A percentile compares a stretch with the other conserved stretches of the same genome.
phyloP scores from a whole-genome alignment of 1,140 invertebrate species.

The Teleopsis dalmanni region DNA sequence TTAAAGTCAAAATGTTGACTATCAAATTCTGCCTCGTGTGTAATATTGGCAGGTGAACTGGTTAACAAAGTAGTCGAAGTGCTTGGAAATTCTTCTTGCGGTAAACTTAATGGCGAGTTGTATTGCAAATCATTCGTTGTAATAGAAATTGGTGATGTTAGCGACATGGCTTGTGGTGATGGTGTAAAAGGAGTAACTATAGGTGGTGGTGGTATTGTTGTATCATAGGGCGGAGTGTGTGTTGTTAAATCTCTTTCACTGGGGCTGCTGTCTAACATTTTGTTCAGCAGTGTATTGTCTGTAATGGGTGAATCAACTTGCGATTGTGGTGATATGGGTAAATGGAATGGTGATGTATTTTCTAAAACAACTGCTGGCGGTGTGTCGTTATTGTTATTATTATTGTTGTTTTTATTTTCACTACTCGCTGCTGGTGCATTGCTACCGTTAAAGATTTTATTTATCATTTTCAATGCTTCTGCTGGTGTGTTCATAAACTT shows the following conservation, averaged over 20 bases:
- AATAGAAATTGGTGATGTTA: background rate
- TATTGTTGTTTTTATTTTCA: background rate
- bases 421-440: slow-evolving; percentile 16
- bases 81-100: slow-evolving; percentile 25
- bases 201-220: background rate
- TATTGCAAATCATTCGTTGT: slow-evolving; percentile 19
- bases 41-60: slow-evolving; percentile 21
- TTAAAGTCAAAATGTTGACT: slow-evolving; percentile 24
- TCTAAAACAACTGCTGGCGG: background rate
- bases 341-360: background rate
- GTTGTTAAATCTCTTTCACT: background rate
- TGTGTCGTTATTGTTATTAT: background rate
- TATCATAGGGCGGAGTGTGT: background rate
- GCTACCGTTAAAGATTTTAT: slow-evolving; percentile 36
- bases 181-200: background rate
- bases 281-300: background rate
- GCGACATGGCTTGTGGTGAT: background rate
- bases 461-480: slow-evolving; percentile 37
- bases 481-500: slow-evolving; percentile 43
- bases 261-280: background rate
- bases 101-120: slow-evolving; percentile 17
- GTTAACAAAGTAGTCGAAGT: slow-evolving; percentile 22
- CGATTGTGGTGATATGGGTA: background rate
- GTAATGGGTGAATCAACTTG: background rate
- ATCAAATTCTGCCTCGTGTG: slow-evolving; percentile 18